A percentile compares a stretch with the other conserved stretches of the same genome.
These are phyloP conservation scores for Meiosimyza platycephala DNA, from an alignment of 2,888 invertebrate species.

Conservation along the genomic window DNA sequence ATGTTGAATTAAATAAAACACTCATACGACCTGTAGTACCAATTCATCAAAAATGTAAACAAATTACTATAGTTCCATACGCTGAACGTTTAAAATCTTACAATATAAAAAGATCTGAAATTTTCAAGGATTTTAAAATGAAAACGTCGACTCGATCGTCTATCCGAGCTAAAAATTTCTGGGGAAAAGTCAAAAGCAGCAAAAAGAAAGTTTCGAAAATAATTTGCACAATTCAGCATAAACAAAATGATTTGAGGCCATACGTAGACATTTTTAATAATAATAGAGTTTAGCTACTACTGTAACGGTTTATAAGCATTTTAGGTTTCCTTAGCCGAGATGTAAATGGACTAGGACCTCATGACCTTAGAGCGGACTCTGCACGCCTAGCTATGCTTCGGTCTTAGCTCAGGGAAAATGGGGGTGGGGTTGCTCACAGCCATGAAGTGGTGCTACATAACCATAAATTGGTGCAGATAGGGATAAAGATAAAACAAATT, in stretches of 20 bases:
- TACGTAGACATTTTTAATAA: slow-evolving; percentile 17
- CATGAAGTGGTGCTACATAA: too few relatives aligned
- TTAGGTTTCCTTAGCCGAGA: too few relatives aligned
- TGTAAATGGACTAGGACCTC: too few relatives aligned
- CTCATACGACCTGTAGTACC: not conserved
- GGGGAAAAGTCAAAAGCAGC: slow-evolving; percentile 14
- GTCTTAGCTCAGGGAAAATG: too few relatives aligned
- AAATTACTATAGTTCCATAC: slow-evolving; percentile 17
- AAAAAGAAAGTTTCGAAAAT: slow-evolving; percentile 8
- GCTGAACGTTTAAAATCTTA: slow-evolving; percentile 21
- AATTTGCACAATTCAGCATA: slow-evolving; percentile 19
- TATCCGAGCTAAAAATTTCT: slow-evolving; percentile 14
- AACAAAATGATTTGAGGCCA: slow-evolving; percentile 14
- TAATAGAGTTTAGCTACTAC: too few relatives aligned
- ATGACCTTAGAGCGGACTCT: too few relatives aligned
- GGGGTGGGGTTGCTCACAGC: too few relatives aligned
- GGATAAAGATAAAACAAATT: too few relatives aligned
- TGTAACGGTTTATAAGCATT: too few relatives aligned
- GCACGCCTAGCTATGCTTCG: too few relatives aligned
- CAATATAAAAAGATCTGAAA: not conserved
- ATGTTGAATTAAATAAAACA: not conserved
- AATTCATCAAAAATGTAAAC: slow-evolving; percentile 5
- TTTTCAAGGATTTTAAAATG: not conserved
- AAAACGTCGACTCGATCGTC: not conserved
- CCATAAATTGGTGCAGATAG: too few relatives aligned